Base-by-base conservation (phyloP, 2,888 invertebrate genomes). In the Hermodice carunculata region DNA sequence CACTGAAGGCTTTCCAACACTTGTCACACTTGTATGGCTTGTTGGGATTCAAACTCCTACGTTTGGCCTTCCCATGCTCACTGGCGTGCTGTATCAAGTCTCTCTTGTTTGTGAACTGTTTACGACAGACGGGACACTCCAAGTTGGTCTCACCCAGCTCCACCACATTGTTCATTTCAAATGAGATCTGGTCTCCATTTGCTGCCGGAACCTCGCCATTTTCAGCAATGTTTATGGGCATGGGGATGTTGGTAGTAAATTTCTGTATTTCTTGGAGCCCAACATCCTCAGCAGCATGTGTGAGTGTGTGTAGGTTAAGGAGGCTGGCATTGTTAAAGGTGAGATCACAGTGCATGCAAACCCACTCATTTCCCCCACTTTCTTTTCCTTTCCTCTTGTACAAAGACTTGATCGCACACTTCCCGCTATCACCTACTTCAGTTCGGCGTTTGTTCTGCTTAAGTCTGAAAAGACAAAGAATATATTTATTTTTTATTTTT, bases 1-100 rank as follows among this genome's bases (percentile, higher is more conserved):
- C 88, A 1, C 89, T 88, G 83, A 92, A 92, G 32, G 89, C 86
- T 82, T 91, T 92, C 77, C 90, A 90, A 79, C 92, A 92, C 75
- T 89, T 85, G 32, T 17, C 87, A 83, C 92, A 92, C 78, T 91
- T 91, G 77, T 88, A 88, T 3, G 88, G 86, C 64, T 88, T 88
- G 37, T 83, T 78, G 17, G 84, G 78, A 69, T 86, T 86, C 6
- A 83, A 76, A 17, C 73, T 61, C 14, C 71, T 32, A 2, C 29
- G 17, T 24, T 40, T 54, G 19, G 46, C 51, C 48, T 77, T 82
- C 0, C 85, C 88, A 71, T 88, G 88, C 51, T 84, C 84, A 24
- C 87, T 81, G 3, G 89, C 88, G 70, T 89, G 89, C 46, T 84
- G 82, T 11, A 88, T 83, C 43, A 89, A 79, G 29, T 88, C 87